Evolutionary conservation across 2,888 invertebrate genomes (phyloP).

Genomic region (Aleiodes alternator): DNA sequence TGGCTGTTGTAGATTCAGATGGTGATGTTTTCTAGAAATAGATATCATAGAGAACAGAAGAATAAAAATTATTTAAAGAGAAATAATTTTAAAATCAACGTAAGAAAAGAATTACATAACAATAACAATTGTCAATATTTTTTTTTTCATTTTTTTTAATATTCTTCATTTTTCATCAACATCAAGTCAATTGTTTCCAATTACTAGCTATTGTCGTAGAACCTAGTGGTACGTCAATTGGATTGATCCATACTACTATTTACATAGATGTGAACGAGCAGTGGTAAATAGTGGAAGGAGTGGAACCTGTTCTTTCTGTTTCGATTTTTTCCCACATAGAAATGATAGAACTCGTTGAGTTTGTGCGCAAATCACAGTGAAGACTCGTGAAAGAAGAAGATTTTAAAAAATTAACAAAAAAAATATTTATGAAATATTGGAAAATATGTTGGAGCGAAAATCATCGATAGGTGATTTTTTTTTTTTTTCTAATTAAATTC

Average conservation of each 20-base stretch:
- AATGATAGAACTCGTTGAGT: not conserved
- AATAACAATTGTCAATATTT: not conserved
- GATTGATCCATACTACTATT: constrained; percentile 1
- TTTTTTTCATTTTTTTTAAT: not conserved
- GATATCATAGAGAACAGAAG: no score
- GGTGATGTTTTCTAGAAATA: no score
- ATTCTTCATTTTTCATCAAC: not conserved
- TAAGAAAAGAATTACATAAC: constrained; percentile 10
- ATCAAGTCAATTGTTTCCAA: constrained; percentile 12
- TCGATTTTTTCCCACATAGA: not conserved
- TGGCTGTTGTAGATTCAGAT: no score
- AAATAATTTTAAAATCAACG: not conserved
- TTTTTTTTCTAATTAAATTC: not conserved
- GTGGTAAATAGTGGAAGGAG: constrained; percentile 8
- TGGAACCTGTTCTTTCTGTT: not conserved
- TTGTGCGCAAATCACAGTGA: not conserved
- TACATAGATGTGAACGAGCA: not conserved
- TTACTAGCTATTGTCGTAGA: constrained; percentile 1
- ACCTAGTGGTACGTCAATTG: not conserved
- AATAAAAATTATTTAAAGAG: no score
- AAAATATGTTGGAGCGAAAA: not conserved
- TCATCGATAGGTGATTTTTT: not conserved
- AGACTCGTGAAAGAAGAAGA: not conserved
- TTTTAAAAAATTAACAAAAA: not conserved
- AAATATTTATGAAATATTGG: not conserved